Evolutionary conservation across 2,797 vertebrate species (phyloP), one percentile per base, ranked within the genome.

Genomic region (Enteromius paludinosus): DNA sequence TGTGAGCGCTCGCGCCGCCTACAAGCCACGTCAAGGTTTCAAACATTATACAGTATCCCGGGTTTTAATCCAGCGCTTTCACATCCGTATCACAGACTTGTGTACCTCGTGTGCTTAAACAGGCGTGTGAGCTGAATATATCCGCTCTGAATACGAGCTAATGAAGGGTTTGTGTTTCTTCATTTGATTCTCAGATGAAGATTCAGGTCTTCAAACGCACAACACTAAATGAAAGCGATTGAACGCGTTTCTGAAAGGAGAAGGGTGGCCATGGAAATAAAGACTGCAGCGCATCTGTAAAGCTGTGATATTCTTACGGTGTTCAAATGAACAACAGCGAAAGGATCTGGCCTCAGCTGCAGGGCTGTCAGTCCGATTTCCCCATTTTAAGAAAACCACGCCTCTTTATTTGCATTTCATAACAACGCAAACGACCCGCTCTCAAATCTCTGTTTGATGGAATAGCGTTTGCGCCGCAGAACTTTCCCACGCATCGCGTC

Each of bases 21-120:
- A 73, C 74, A 81, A 81, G 82, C 82, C 82, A 84, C 85, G 82
- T 86, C 85, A 84, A 64, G 10, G 49, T 52, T 81, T 70, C 43
- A 64, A 70, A 78, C 65, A 56, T 75, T 49, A 85, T 45, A 30
- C 8, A 11, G 73, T 66, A 17, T 38, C 38, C 80, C 43, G 64
- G 56, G 43, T 33, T 49, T 15, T 25, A 75, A 17, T 64, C 11
- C 61, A 17, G 75, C 35, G 9, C 7, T 66, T 38, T 38, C 20
- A 18, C 20, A 12, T 28, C 35, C 14, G 12, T 28, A 41, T 11
- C 18, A 62, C 15, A 17, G 5, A 17, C 5, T 6, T 3, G 15
- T 17, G 59, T 14, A 6, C 30, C 11, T 28, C 10, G 7, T 4
- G 54, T 23, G 54, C 54, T 56, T n/a, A 25, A 18, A 72, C 69